These are phyloP conservation scores for Otolemur garnettii DNA, from an alignment of 2,113 vertebrate genomes.

Conservation along the genomic window DNA sequence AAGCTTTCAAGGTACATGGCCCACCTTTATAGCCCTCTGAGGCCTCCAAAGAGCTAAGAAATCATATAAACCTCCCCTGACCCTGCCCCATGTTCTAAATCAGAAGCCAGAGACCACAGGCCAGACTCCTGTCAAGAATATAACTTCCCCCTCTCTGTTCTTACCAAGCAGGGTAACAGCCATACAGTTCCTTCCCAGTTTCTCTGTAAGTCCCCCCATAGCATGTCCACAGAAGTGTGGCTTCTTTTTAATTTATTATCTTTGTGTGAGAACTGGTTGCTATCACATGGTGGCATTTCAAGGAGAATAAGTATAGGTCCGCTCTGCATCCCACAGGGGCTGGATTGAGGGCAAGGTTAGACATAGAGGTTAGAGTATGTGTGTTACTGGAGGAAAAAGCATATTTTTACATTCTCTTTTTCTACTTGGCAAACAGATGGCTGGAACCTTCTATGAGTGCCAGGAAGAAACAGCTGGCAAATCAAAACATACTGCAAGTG, in stretches of 20 bases:
- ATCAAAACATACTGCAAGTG: constrained; percentile 69
- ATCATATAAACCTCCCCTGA: not conserved
- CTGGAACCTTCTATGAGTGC: not conserved
- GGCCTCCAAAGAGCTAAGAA: not conserved
- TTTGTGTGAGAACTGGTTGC: not conserved
- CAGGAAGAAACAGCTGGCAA: constrained; percentile 60
- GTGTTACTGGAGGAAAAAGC: not conserved
- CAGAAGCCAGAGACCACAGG: not conserved
- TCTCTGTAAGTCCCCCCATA: no score
- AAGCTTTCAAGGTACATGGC: rapidly evolving
- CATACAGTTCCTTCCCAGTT: rapidly evolving
- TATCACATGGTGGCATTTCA: not conserved
- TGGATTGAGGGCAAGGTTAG: not conserved
- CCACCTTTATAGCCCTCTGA: not conserved
- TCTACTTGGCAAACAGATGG: constrained; percentile 53
- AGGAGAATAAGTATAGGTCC: not conserved
- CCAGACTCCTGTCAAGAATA: not conserved
- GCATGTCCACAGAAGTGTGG: not conserved
- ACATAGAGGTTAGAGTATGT: not conserved
- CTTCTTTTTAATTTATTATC: not conserved
- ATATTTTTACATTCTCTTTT: not conserved
- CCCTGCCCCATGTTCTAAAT: not conserved
- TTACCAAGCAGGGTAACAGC: not conserved
- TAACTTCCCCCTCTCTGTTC: not conserved
- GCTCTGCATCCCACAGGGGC: not conserved